These are phyloP conservation scores for Crotophaga sulcirostris DNA, from an alignment of 2,113 vertebrate species.

Conservation along the genomic window DNA sequence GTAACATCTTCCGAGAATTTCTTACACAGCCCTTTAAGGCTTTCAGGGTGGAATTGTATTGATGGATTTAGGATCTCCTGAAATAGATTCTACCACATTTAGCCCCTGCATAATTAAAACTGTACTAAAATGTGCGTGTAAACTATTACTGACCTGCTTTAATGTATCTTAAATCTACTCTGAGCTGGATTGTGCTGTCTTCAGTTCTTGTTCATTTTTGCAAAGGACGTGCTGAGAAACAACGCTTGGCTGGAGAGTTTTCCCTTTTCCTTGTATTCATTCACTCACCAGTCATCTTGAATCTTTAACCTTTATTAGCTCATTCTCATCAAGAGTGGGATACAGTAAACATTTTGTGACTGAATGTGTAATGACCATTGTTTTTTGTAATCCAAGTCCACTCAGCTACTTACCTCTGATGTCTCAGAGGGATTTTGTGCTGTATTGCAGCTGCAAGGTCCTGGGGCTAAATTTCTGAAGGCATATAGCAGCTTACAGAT, in stretches of 20 bases:
- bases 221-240: neutral
- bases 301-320: neutral
- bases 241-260: neutral
- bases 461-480: neutral
- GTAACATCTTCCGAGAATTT: neutral
- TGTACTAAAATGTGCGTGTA: neutral
- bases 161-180: neutral
- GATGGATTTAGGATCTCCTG: neutral
- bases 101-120: fast-evolving
- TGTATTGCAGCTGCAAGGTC: neutral
- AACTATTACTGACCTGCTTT: neutral
- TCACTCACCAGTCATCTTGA: neutral
- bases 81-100: neutral
- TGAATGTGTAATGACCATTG: neutral
- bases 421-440: neutral
- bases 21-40: fast-evolving
- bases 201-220: neutral
- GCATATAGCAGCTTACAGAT: neutral
- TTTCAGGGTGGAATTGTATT: neutral
- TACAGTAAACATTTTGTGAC: neutral
- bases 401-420: neutral
- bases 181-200: neutral
- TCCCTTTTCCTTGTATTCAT: neutral
- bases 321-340: neutral
- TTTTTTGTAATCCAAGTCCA: neutral